Evolutionary conservation across 1,140 invertebrate species (phyloP), one percentile per base, ranked within the genome.

Genomic region (Formica selysi): DNA sequence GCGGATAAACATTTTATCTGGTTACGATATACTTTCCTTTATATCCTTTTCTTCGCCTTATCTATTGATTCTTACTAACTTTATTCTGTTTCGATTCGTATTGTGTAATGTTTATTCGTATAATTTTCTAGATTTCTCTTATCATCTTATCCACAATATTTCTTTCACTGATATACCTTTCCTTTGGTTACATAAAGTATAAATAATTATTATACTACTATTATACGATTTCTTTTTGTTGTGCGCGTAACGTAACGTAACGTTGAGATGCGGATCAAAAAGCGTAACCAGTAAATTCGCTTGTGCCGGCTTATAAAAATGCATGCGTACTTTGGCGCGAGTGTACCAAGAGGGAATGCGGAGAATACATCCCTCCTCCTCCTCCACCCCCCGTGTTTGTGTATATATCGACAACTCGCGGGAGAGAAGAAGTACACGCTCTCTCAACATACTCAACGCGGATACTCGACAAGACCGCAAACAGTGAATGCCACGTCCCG

Each of bases 351-450:
- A 83, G 79, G 57, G 38, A 83, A 83, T 83, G 19, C 29, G 38
- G 79, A 74, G 68, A 83, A 61, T 13, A 83, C 19, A 51, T 64
- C 19, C 51, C n/a, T 8, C 38, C 11, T 41, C 1, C 8, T 8
- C 10, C 36, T n/a, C 36, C 3, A 19, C 1, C 32, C 4, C 19
- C 29, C 7, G 3, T 59, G 22, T 44, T 54, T 73, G 59, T 61
- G 79, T 74, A 48, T 57, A 61, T 83, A 83, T 83, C 79, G 79
- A 83, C 68, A 83, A 73, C 54, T 83, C 79, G 68, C 54, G 41
- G 26, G 29, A 83, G 48, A 19, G 48, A 51, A 51, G 48, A 51
- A 51, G 54, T 61, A 83, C 41, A 48, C 19, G 38, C 38, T 83
- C 38, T 71, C 26, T 73, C 54, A 44, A 80, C 79, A 73, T 70